Base-by-base conservation (phyloP, 1,140 invertebrate genomes). In the Drosophila miranda region DNA sequence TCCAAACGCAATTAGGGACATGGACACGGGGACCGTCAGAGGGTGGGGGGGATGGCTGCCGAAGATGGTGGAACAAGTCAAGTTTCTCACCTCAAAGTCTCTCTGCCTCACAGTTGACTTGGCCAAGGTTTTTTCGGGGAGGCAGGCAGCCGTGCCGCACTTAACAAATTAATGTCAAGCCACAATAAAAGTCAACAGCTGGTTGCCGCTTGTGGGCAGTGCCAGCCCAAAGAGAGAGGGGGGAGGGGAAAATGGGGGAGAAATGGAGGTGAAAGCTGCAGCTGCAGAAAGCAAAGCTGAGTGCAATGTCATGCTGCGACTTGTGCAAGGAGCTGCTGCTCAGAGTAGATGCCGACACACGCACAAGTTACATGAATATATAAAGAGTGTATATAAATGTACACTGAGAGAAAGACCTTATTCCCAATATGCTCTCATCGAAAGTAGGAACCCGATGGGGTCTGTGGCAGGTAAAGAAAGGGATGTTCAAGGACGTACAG, bases 91-190 rank as follows among this genome's bases (percentile, higher is more conserved):
- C 71, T 84, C 59, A 45, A 80, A 75, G 71, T 67, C 71, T 67
- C 71, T 55, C 6, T 43, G 11, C 8, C 58, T 43, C 42, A 55
- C 57, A 66, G 70, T 75, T 71, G 64, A 71, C 53, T 75, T 54
- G 54, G 48, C 23, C 45, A 46, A 60, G 41, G 26, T 59, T 55
- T 52, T 52, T 46, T 43, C 16, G 58, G 21, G 43, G 23, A 46
- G 55, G 55, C 53, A 70, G 38, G 56, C 54, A 63, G 61, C 64
- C 62, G 50, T 66, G 77, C 66, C 63, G 82, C 82, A 87, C 82
- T 87, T 87, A 87, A 87, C 82, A 87, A 87, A 87, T 87, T 87
- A 87, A 87, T 87, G 82, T 87, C 82, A 87, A 82, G 82, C 82
- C 82, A 87, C 82, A 87, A 87, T 87, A 87, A 87, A 87, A 87